Evolutionary conservation across 1,140 invertebrate genomes (phyloP), one percentile per base, ranked within the genome.

Genomic region (Cardiocondyla obscurior): DNA sequence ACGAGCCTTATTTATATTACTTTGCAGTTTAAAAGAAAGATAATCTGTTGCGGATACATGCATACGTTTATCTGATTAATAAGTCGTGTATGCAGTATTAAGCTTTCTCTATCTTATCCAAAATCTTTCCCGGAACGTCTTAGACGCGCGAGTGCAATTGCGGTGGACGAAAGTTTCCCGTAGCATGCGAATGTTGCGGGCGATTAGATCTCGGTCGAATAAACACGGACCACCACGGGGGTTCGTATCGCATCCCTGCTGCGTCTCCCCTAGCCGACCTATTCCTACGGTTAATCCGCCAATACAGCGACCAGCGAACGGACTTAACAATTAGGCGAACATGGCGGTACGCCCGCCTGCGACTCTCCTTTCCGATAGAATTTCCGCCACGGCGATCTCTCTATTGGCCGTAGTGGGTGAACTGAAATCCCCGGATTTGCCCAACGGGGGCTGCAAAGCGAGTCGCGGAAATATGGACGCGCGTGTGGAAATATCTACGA

Each of bases 291-390:
- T 16, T 79, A 67, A 79, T 79, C 62, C 22, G 7, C 55, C 57
- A 19, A 12, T 51, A 28, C 49, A 76, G 42, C 46, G 62, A 55
- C 46, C 62, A 39, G 51, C n/a, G 49, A 79, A 79, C 60, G 74
- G 62, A 67, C 46, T 67, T 69, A 79, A 79, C 74, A 79, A 79
- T 79, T 69, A 79, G 46, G 16, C 49, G 46, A 77, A 53, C 74
- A 33, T 33, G 30, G 22, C 19, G 60, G 60, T 30, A 65, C 44
- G 19, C 46, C 39, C 60, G 16, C 36, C 33, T 67, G 25, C 44
- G 46, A 53, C 25, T 69, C 60, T 77, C 74, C 74, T 67, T 55
- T 69, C 36, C 36, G 62, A 53, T 69, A 55, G 74, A 79, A 42
- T 79, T 77, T 53, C 74, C 44, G 16, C 33, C 44, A 36, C 33